phyloP scores from a whole-genome alignment of 2,113 vertebrate species.

The Silurus asotus region DNA sequence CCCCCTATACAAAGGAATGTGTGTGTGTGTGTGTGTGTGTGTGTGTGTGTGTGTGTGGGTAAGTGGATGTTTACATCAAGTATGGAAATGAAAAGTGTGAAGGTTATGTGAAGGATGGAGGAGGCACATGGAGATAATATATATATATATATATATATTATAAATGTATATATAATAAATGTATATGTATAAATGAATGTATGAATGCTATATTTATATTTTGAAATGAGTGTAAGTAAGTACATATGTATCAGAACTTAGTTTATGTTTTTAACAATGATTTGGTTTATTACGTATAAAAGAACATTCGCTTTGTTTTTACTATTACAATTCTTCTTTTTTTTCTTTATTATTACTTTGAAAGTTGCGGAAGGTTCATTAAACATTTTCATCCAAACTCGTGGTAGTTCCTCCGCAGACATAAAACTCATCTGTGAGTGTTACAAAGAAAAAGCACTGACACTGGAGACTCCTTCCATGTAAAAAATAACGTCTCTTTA shows the following conservation, averaged over 20 bases:
- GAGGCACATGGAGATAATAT: background rate
- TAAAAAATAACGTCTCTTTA: background rate
- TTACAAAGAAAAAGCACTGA: background rate
- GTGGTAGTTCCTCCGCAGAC: background rate
- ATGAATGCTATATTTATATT: no score
- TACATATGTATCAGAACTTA: no score
- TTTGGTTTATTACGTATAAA: background rate
- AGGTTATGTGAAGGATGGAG: slow-evolving; percentile 76
- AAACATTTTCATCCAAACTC: background rate
- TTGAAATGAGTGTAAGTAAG: no score
- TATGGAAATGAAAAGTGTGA: slow-evolving; percentile 73
- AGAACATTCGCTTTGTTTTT: background rate
- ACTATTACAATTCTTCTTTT: background rate
- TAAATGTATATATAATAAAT: no score
- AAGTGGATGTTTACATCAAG: slow-evolving; percentile 71
- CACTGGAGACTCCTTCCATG: background rate
- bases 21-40: slow-evolving; percentile 10
- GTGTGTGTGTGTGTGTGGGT: slow-evolving; percentile 36
- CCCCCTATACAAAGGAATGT: slow-evolving; percentile 68
- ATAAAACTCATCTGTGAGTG: background rate
- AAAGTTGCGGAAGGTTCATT: background rate
- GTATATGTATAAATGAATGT: no score
- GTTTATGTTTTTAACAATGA: no score
- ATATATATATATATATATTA: background rate
- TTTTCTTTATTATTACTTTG: background rate